Percentiles rank a stretch among this genome's conserved stretches.
These are phyloP conservation scores for Enteromius argenteus DNA, from an alignment of 2,797 vertebrate species.

Conservation along the genomic window DNA sequence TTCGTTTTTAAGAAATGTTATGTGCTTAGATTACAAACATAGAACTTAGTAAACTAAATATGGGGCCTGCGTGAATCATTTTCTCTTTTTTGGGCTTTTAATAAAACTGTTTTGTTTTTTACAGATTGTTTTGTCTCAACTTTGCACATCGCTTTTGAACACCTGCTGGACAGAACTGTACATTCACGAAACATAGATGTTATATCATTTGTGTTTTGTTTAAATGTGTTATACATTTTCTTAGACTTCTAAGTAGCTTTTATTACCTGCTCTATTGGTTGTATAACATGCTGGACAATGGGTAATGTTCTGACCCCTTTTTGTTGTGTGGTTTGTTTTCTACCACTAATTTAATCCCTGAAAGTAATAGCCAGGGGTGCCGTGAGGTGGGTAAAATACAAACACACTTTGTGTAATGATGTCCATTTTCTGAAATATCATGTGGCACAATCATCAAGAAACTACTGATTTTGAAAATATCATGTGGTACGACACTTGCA, in stretches of 20 bases:
- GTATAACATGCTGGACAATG: background rate
- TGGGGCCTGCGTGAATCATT: background rate
- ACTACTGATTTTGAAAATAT: no score
- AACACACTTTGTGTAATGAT: no score
- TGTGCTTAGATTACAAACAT: background rate
- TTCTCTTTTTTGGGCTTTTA: background rate
- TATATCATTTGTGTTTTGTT: background rate
- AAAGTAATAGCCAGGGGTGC: background rate
- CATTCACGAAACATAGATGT: background rate
- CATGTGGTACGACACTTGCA: no score
- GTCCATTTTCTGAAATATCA: no score
- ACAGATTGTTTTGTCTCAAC: background rate
- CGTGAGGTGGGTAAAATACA: no score
- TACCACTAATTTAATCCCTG: background rate
- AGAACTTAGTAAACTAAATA: background rate
- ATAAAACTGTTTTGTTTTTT: background rate
- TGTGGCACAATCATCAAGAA: no score
- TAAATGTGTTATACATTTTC: background rate
- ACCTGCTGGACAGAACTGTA: background rate
- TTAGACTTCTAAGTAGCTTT: background rate
- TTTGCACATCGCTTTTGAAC: background rate
- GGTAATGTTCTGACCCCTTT: constrained; percentile 3
- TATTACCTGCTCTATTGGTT: constrained; percentile 15
- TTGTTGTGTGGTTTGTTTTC: constrained; percentile 16
- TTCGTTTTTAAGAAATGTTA: background rate